Percentiles rank a stretch among this genome's conserved stretches.
Conservation (phyloP, 2,888 invertebrate genomes). For the Lucinisca nassula region DNA sequence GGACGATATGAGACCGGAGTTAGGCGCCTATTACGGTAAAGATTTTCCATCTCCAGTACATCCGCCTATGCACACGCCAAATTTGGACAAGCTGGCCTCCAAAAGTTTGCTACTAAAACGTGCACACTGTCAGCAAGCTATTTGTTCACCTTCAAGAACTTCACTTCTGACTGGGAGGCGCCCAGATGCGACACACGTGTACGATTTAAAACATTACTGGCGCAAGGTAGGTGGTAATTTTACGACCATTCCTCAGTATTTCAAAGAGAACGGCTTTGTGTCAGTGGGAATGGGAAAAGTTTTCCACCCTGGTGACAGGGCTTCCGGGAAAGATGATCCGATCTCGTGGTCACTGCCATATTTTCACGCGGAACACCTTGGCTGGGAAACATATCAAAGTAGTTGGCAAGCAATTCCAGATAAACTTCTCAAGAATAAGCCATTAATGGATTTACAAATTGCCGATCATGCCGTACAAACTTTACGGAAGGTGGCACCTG, state of each 20-base stretch:
- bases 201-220: constrained; percentile 63
- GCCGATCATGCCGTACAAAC: constrained; percentile 91
- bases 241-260: constrained; percentile 70
- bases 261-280: constrained; percentile 65
- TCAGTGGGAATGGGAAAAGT: constrained; percentile 89
- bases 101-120: constrained; percentile 67
- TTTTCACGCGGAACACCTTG: constrained; percentile 14
- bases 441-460: constrained; percentile 94
- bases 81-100: constrained; percentile 71
- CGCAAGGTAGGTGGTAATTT: constrained; percentile 66
- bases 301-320: constrained; percentile 90
- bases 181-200: constrained; percentile 70
- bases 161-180: constrained; percentile 67
- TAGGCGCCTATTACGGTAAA: constrained; percentile 61
- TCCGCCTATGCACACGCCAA: constrained; percentile 73
- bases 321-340: constrained; percentile 54
- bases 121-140: constrained; percentile 70
- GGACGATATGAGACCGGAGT: constrained; percentile 71
- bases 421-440: constrained; percentile 88
- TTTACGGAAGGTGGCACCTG: constrained; percentile 84
- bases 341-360: constrained; percentile 68
- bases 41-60: constrained; percentile 70
- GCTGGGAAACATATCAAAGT: background rate
- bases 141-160: constrained; percentile 68
- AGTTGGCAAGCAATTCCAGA: constrained; percentile 41